Evolutionary conservation across 2,888 invertebrate species (phyloP).

Genomic region (Pollenia griseotomentosa): DNA sequence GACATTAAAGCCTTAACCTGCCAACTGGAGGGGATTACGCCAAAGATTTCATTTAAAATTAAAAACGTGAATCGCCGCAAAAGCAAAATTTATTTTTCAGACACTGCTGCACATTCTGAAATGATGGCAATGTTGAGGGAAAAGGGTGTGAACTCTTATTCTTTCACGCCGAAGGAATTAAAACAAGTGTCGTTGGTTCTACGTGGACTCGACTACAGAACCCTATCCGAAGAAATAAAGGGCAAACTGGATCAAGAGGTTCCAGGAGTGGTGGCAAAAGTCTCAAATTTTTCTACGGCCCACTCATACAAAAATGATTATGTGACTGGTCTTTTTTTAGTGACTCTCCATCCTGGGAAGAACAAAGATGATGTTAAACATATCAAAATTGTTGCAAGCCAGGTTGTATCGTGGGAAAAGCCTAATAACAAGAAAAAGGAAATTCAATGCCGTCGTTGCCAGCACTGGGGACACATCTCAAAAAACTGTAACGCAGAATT

Average conservation of each 20-base stretch:
- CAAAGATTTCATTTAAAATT: too few species aligned
- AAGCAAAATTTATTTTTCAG: slow-evolving; percentile 14
- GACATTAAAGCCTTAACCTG: too few species aligned
- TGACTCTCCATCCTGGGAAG: neutral
- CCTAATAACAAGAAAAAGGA: slow-evolving; percentile 30
- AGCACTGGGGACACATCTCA: neutral
- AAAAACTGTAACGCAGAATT: neutral
- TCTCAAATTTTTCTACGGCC: too few species aligned
- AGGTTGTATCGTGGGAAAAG: slow-evolving; percentile 17
- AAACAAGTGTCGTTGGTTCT: slow-evolving; percentile 22
- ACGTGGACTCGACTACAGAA: too few species aligned
- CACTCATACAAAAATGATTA: neutral
- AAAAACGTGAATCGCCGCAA: too few species aligned
- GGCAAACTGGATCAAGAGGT: too few species aligned
- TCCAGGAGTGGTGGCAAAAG: too few species aligned
- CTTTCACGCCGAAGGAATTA: slow-evolving; percentile 32
- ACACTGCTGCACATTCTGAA: slow-evolving; percentile 4
- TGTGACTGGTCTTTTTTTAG: slow-evolving; percentile 20
- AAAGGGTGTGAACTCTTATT: slow-evolving; percentile 26
- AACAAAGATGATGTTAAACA: too few species aligned
- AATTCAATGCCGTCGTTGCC: slow-evolving; percentile 13
- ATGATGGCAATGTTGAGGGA: slow-evolving; percentile 33
- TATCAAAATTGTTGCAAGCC: too few species aligned
- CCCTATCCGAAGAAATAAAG: too few species aligned
- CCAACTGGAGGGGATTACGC: too few species aligned